Base-by-base conservation (phyloP, 2,888 invertebrate species). In the Pristionchus maxplancki region DNA sequence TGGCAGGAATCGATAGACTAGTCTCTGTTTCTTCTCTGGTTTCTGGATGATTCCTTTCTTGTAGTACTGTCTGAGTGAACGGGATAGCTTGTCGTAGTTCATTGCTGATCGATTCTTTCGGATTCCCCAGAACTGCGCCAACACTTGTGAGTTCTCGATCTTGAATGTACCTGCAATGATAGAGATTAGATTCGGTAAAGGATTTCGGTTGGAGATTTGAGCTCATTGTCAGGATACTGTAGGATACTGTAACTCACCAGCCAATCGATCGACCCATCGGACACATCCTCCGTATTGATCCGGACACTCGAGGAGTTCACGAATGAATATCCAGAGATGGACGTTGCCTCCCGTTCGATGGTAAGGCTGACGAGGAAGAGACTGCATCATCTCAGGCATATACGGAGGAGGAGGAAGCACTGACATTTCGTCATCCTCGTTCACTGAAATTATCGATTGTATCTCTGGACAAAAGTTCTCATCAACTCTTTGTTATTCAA, bases 41-140 rank as follows among this genome's bases (percentile, higher is more conserved):
- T 99, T 99, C 96, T 98, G 98, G 97, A 98, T 98, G 95, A 99
- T 98, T 89, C 88, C 98, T 95, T 99, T 99, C 96, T 99, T 98
- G 96, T 99, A 99, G 96, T 98, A 98, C 95, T 99, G 99, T 87
- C 99, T 96, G 95, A 99, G 98, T 93, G 98, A 98, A 89, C 99
- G 96, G 91, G 98, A 98, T 84, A 99, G 96, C 95, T 99, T 99
- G 96, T 99, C 99, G 96, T 99, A 99, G 96, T 99, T 99, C 99
- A 99, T 99, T 48, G 98, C 98, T 0, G 98, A 98, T 17, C 99
- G 96, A 96, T 99, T 99, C 96, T 99, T 99, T 91, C 99, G 96
- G 94, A 97, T 97, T 90, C 99, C 99, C 99, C 99, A 99, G 88
- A 98, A 96, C 93, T 97, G 96, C n/a, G 99, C 99, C 87, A 99